These are phyloP conservation scores for Diloba caeruleocephala DNA, from an alignment of 2,888 invertebrate genomes.

Conservation along the genomic window DNA sequence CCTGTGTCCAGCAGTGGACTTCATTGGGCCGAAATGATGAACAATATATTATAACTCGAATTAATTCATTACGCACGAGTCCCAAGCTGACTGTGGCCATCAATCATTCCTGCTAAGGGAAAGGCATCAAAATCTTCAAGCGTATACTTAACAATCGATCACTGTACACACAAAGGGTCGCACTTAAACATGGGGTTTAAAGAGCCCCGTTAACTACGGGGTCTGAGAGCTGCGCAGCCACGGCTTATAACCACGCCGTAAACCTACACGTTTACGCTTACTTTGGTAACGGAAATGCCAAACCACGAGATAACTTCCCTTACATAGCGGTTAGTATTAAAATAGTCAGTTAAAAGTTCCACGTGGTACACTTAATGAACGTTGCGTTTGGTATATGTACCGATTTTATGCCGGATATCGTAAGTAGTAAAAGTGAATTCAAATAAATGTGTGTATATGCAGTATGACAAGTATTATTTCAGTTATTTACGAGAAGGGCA, in stretches of 20 bases:
- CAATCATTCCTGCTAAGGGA: neutral
- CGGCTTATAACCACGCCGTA: constrained; percentile 25
- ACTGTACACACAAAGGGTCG: constrained; percentile 6
- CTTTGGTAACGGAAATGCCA: constrained; percentile 32
- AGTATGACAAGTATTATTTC: neutral
- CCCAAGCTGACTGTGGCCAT: no score
- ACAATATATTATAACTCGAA: no score
- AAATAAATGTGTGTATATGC: neutral
- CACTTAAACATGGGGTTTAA: neutral
- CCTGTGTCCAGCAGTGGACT: no score
- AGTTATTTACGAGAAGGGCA: no score
- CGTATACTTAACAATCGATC: neutral
- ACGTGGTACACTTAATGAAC: constrained; percentile 30
- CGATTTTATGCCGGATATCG: constrained; percentile 11
- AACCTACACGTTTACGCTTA: constrained; percentile 25
- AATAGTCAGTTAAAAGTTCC: constrained; percentile 23
- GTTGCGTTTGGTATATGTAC: neutral
- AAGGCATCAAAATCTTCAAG: constrained; percentile 6
- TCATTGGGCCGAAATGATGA: no score
- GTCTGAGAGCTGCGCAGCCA: constrained; percentile 2
- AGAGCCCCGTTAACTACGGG: constrained; percentile 1
- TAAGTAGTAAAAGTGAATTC: constrained; percentile 4
- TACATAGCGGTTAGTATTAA: constrained; percentile 14
- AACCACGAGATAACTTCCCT: constrained; percentile 35
- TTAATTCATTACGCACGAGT: no score